These are phyloP conservation scores for Clinocottus analis DNA, from an alignment of 2,113 vertebrate genomes.

Conservation along the genomic window DNA sequence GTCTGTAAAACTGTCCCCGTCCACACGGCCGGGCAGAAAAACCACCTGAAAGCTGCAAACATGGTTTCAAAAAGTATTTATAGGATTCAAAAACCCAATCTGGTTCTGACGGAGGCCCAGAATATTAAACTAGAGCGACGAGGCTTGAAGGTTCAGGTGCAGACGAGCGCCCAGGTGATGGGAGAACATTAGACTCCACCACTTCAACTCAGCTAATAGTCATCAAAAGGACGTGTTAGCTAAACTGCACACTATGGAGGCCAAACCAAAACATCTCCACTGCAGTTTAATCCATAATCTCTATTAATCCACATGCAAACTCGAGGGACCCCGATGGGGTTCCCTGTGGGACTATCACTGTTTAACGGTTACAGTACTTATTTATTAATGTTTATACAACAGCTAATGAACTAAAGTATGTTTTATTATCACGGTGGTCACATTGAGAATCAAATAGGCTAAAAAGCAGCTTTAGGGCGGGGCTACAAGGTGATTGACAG, in stretches of 20 bases:
- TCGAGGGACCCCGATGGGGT: not conserved
- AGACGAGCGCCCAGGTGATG: too few species aligned
- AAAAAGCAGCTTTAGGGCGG: too few species aligned
- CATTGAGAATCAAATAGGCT: too few species aligned
- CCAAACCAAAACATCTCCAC: not conserved
- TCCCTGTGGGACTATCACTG: not conserved
- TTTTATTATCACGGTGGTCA: too few species aligned
- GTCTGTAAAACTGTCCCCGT: constrained; percentile 43
- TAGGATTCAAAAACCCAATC: constrained; percentile 38
- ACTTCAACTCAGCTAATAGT: not conserved
- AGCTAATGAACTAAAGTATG: too few species aligned
- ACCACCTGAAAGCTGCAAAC: too few species aligned
- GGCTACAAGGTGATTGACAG: too few species aligned
- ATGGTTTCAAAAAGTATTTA: constrained; percentile 61
- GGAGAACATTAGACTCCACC: not conserved
- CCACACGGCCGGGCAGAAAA: too few species aligned
- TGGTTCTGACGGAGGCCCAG: constrained; percentile 21
- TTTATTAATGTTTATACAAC: too few species aligned
- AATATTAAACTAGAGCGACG: constrained; percentile 35
- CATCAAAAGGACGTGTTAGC: not conserved
- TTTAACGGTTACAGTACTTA: too few species aligned
- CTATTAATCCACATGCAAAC: not conserved
- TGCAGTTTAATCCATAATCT: too few species aligned
- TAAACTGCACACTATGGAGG: not conserved
- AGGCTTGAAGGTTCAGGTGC: constrained; percentile 1